Conservation (phyloP, 2,113 vertebrate species). For the Varanus komodoensis region DNA sequence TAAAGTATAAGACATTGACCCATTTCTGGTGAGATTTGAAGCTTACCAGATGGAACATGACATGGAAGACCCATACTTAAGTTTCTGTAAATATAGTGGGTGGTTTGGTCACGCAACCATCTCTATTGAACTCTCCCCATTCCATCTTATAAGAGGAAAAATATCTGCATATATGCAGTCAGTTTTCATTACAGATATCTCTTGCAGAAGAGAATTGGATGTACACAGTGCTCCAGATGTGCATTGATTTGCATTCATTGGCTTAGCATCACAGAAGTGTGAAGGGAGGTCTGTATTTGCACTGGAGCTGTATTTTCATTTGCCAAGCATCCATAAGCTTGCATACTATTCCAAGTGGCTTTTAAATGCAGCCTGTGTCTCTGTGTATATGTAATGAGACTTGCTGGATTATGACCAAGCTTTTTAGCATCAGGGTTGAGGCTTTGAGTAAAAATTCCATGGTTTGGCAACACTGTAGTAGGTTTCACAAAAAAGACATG, state of each 20-base stretch:
- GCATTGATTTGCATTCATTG: background rate
- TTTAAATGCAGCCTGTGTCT: background rate
- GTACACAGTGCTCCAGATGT: too few species aligned
- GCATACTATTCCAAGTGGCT: background rate
- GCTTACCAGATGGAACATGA: background rate
- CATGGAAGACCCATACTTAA: background rate
- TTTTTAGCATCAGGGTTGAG: background rate
- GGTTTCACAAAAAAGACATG: background rate
- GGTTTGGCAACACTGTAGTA: background rate
- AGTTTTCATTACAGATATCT: background rate
- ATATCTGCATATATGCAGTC: background rate
- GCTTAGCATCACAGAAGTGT: background rate
- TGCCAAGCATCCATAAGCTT: background rate
- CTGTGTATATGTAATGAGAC: too few species aligned
- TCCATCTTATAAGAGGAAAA: background rate
- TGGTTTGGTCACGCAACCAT: background rate
- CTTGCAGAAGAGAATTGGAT: too few species aligned
- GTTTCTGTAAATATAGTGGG: background rate
- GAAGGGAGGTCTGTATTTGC: background rate
- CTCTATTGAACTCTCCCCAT: background rate
- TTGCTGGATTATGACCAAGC: too few species aligned
- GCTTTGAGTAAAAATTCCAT: background rate
- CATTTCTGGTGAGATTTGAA: background rate
- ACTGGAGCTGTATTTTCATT: background rate
- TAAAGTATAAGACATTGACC: background rate